A percentile compares a stretch with the other conserved stretches of the same genome.
Evolutionary conservation across 1,140 invertebrate species (phyloP).

Genomic region (Pseudomyrmex dendroicus): DNA sequence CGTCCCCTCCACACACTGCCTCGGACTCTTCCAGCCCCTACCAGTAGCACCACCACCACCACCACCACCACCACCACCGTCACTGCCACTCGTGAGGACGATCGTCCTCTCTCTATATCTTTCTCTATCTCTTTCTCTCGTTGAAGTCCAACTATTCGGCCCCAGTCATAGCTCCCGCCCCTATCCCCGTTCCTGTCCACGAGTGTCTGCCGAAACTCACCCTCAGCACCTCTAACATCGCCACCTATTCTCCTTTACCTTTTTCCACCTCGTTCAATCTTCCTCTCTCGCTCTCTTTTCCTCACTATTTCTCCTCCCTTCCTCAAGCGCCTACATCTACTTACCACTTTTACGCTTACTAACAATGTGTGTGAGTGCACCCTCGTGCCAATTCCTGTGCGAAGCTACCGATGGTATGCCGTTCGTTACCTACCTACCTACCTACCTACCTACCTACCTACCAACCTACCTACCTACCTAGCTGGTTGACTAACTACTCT

Average conservation of each 20-base stretch:
- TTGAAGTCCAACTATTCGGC: conserved; percentile 65
- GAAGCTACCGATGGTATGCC: conserved; percentile 65
- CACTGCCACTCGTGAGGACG: background rate
- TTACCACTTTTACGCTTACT: conserved; percentile 43
- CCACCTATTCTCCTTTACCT: background rate
- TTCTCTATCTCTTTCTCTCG: conserved; percentile 10
- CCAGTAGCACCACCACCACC: conserved; percentile 51
- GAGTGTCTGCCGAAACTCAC: conserved; percentile 26
- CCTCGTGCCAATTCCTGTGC: conserved; percentile 66
- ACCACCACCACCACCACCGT: conserved; percentile 60
- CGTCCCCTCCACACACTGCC: conserved; percentile 36
- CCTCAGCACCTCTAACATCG: conserved; percentile 14
- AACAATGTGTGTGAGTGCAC: conserved; percentile 45
- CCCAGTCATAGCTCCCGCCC: conserved; percentile 70
- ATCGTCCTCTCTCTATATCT: conserved; percentile 40
- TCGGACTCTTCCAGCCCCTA: conserved; percentile 59
- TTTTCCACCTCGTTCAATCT: conserved; percentile 48
- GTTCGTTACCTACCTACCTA: conserved; percentile 48
- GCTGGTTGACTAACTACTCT: conserved; percentile 39
- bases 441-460: conserved; percentile 8
- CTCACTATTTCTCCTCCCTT: conserved; percentile 37
- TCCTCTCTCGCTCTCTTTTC: conserved; percentile 32
- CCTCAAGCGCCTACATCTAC: conserved; percentile 27
- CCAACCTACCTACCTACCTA: conserved; percentile 12
- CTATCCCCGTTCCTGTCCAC: conserved; percentile 16